These are phyloP conservation scores for Chironomus tepperi DNA, from an alignment of 1,140 invertebrate species.

Conservation along the genomic window DNA sequence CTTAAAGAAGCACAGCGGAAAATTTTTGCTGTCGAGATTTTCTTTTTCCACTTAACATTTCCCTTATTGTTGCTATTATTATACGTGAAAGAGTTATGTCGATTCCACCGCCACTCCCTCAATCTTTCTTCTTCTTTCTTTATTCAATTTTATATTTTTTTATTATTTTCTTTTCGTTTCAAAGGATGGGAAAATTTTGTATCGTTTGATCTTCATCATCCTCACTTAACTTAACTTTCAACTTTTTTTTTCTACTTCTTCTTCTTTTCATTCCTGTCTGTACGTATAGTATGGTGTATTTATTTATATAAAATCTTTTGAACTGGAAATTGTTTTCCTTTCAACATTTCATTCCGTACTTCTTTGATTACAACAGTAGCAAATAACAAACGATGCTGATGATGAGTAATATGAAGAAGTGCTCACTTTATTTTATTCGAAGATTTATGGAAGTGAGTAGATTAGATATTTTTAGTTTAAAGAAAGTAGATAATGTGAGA, in stretches of 20 bases:
- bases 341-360: not conserved
- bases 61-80: too few relatives aligned
- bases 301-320: not conserved
- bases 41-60: not conserved
- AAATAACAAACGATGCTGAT: not conserved
- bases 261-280: not conserved
- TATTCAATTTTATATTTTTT: not conserved
- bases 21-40: not conserved
- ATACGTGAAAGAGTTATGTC: not conserved
- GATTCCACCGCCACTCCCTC: not conserved
- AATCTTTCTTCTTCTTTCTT: not conserved
- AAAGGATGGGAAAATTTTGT: not conserved
- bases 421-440: not conserved
- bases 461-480: too few relatives aligned
- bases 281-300: not conserved
- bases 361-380: slow-evolving; percentile 7
- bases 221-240: slow-evolving; percentile 7
- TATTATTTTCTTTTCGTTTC: not conserved
- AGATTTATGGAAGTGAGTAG: too few relatives aligned
- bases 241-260: not conserved
- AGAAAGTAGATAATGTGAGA: too few relatives aligned
- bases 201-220: slow-evolving; percentile 12
- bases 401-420: slow-evolving; percentile 2
- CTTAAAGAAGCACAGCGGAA: not conserved
- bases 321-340: slow-evolving; percentile 13